Conservation (phyloP, 2,888 invertebrate species). For the Cloeon dipterum region DNA sequence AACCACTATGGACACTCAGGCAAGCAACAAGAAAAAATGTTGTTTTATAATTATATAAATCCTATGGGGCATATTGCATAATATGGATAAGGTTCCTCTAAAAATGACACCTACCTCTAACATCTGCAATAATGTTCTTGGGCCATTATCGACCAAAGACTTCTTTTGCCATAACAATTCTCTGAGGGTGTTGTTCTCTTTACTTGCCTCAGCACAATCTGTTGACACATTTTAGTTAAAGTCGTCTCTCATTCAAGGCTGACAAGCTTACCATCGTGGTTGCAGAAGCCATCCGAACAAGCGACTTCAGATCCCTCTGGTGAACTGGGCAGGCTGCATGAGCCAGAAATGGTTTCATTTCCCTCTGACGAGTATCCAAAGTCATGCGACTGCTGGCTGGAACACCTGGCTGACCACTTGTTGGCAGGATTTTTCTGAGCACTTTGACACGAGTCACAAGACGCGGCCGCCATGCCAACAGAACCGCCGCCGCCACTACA, state of each 20-base stretch:
- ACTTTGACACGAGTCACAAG: conserved; percentile 8
- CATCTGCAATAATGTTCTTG: conserved; percentile 42
- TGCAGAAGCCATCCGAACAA: conserved; percentile 73
- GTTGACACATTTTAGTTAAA: neutral
- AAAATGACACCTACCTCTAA: conserved; percentile 51
- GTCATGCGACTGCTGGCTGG: conserved; percentile 52
- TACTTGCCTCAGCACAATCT: conserved; percentile 11
- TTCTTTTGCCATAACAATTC: neutral
- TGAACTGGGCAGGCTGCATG: conserved; percentile 59
- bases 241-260: neutral
- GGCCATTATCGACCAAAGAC: conserved; percentile 23
- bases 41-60: no score
- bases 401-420: conserved; percentile 24
- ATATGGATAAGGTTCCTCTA: no score
- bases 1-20: no score
- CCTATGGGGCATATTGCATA: no score
- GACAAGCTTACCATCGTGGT: conserved; percentile 28
- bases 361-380: conserved; percentile 76
- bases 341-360: conserved; percentile 42
- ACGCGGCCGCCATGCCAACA: neutral
- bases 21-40: no score
- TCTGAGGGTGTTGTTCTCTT: conserved; percentile 3
- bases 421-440: conserved; percentile 4
- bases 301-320: conserved; percentile 79
- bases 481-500: no score